Percentiles rank a stretch among this genome's conserved stretches.
Evolutionary conservation across 2,888 invertebrate species (phyloP).

Genomic region (Thelaira solivaga): DNA sequence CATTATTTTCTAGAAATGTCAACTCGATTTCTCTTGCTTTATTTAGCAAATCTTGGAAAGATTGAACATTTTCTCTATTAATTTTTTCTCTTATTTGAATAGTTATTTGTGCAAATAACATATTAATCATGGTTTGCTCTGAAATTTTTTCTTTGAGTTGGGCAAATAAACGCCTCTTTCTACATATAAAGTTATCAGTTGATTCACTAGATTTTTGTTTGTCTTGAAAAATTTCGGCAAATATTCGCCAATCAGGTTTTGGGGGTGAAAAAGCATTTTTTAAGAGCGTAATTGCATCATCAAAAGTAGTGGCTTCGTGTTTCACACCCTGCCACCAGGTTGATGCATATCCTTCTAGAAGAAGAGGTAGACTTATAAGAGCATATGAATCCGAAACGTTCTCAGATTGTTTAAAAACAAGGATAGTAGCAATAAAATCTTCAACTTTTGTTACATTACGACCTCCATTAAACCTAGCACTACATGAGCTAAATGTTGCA

Average conservation of each 20-base stretch:
- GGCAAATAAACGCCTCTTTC: not conserved
- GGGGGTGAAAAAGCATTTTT: not conserved
- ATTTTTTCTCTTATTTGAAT: not conserved
- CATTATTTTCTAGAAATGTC: no score
- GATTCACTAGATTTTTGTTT: not conserved
- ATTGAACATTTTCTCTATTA: not conserved
- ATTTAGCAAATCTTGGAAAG: not conserved
- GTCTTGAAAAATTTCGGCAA: not conserved
- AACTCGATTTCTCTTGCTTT: no score
- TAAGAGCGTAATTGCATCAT: not conserved
- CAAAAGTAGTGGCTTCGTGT: no score
- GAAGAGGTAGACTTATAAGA: no score
- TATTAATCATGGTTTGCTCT: slow-evolving; percentile 6
- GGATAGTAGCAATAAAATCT: no score
- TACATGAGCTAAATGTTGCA: no score
- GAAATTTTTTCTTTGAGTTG: not conserved
- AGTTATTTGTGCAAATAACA: slow-evolving; percentile 2
- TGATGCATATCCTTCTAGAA: no score
- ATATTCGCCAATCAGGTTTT: not conserved
- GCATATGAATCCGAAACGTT: no score
- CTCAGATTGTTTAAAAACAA: no score
- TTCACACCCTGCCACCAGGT: no score
- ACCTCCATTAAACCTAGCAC: no score
- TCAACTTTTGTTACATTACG: no score
- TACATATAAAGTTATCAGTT: not conserved